A percentile compares a stretch with the other conserved stretches of the same genome.
phyloP scores from a whole-genome alignment of 2,888 invertebrate genomes.

The Agrotis puta region DNA sequence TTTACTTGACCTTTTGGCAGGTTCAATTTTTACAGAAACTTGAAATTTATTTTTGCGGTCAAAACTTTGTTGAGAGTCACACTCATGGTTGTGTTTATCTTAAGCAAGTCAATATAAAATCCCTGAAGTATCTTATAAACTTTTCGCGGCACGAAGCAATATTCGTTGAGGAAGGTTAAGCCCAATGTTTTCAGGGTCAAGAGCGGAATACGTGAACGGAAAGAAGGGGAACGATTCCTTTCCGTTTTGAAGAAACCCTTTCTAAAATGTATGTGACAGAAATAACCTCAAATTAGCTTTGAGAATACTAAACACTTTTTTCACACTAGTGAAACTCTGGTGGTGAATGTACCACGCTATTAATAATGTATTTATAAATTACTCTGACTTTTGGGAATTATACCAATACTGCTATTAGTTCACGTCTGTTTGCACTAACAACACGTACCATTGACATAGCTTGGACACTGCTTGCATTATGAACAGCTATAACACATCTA shows the following conservation, averaged over 20 bases:
- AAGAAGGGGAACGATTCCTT: conserved; percentile 37
- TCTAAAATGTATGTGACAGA: conserved; percentile 44
- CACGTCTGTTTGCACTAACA: conserved; percentile 34
- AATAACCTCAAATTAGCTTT: conserved; percentile 23
- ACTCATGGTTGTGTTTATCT: conserved; percentile 21
- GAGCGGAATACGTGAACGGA: conserved; percentile 52
- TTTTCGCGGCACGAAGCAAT: conserved; percentile 48
- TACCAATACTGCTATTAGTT: conserved; percentile 28
- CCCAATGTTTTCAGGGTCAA: conserved; percentile 58
- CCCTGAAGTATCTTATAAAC: conserved; percentile 36
- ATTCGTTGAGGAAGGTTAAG: conserved; percentile 62
- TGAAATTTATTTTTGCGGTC: not conserved
- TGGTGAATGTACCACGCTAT: not conserved
- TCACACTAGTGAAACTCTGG: not conserved
- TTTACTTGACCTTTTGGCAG: not conserved
- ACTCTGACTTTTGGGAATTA: conserved; percentile 25
- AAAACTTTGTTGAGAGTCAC: conserved; percentile 12
- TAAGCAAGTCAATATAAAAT: conserved; percentile 38
- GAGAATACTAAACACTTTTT: conserved; percentile 19
- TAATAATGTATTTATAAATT: not conserved
- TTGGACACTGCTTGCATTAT: conserved; percentile 32
- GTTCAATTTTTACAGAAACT: not conserved
- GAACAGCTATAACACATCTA: conserved; percentile 24
- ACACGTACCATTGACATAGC: conserved; percentile 52
- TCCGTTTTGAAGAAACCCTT: conserved; percentile 40